Conservation (phyloP, 2,888 invertebrate genomes). For the Norana najaformis region DNA sequence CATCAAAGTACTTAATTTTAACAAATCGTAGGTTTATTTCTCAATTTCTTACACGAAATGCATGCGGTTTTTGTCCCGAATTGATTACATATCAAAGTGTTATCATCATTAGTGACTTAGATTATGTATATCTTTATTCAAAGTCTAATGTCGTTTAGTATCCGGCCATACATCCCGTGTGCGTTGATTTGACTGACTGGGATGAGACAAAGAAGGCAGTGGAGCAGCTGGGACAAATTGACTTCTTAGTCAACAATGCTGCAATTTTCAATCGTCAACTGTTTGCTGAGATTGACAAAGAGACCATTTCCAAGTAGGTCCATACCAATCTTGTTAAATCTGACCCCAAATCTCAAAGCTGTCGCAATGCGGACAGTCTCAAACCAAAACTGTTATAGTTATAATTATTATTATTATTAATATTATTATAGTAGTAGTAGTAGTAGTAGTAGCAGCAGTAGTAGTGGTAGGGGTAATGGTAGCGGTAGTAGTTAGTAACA, state of each 20-base stretch:
- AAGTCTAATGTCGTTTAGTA: slow-evolving; percentile 42
- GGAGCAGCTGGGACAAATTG: slow-evolving; percentile 71
- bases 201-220: slow-evolving; percentile 71
- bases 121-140: neutral
- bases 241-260: slow-evolving; percentile 88
- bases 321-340: neutral
- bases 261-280: slow-evolving; percentile 74
- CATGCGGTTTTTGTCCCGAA: slow-evolving; percentile 40
- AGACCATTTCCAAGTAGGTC: slow-evolving; percentile 75
- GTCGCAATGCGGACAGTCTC: no score
- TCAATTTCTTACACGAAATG: no score
- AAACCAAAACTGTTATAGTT: no score
- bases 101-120: neutral
- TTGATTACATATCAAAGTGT: neutral
- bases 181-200: slow-evolving; percentile 79
- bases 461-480: no score
- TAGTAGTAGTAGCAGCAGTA: no score
- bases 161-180: slow-evolving; percentile 62
- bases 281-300: slow-evolving; percentile 72
- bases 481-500: no score
- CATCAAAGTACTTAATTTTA: no score
- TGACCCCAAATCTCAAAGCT: no score
- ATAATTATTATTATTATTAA: no score
- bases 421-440: no score
- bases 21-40: neutral